phyloP scores from a whole-genome alignment of 2,888 invertebrate species.

The Drosophila demipolita region DNA sequence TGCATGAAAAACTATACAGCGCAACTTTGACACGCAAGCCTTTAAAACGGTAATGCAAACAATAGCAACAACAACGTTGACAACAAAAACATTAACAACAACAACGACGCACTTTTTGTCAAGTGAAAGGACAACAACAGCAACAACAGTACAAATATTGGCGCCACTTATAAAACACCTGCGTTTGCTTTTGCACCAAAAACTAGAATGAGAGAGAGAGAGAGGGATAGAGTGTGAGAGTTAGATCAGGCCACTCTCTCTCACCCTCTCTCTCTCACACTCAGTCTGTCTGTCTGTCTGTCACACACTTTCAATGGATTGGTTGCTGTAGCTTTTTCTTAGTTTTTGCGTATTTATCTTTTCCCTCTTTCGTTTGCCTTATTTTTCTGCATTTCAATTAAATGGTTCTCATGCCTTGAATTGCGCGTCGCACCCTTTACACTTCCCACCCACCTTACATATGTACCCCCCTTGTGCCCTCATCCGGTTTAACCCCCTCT shows the following conservation, averaged over 20 bases:
- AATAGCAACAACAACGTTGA: not conserved
- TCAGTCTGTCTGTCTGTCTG: constrained; percentile 44
- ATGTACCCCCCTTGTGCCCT: not conserved
- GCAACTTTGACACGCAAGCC: constrained; percentile 68
- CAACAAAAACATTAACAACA: constrained; percentile 21
- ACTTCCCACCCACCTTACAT: not conserved
- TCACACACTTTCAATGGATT: constrained; percentile 67
- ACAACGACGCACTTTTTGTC: constrained; percentile 45
- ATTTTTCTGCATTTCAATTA: constrained; percentile 59
- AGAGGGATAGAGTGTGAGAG: not conserved
- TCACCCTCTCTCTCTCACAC: constrained; percentile 16
- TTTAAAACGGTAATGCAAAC: constrained; percentile 48
- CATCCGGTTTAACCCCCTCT: not conserved
- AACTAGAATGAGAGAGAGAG: not conserved
- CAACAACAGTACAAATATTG: constrained; percentile 48
- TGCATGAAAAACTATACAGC: constrained; percentile 21
- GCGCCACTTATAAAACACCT: constrained; percentile 65
- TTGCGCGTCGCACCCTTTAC: not conserved
- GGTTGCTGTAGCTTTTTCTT: constrained; percentile 51
- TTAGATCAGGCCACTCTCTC: constrained; percentile 41
- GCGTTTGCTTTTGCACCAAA: constrained; percentile 25
- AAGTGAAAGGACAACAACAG: constrained; percentile 48
- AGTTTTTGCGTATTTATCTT: constrained; percentile 26
- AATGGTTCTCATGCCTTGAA: constrained; percentile 54
- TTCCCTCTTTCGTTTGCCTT: not conserved